Evolutionary conservation across 2,113 vertebrate species (phyloP), one percentile per base, ranked within the genome.

Genomic region (Ceyx cyanopectus): DNA sequence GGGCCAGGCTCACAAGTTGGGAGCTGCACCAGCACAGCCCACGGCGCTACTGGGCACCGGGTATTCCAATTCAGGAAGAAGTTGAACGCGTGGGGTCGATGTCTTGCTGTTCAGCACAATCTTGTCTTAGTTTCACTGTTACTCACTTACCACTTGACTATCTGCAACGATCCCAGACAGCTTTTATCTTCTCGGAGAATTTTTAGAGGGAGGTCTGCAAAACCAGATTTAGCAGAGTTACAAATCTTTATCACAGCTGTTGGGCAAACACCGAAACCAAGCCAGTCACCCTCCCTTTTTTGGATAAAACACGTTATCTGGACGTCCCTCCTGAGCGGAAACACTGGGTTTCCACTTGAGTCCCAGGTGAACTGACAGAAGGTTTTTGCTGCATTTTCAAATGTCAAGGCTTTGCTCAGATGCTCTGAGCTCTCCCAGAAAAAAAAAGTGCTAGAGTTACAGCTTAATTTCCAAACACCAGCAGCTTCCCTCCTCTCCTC

Each of bases 101-200:
- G 68, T 85, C 78, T 77, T 77, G 50, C 92, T 91, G 22, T 48
- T 96, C 96, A 95, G 94, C 96, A 95, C 72, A 95, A 78, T 77
- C 87, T 95, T 81, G 90, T 87, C 93, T 92, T 50, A 69, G 76
- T 84, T 94, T 95, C 85, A 2, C 94, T 96, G 96, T 97, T 89
- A 97, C 16, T 92, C 90, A 97, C 97, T 98, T 94, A 98, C 98
- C 98, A 98, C 89, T 97, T 98, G 92, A 98, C 97, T 96, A 98
- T 95, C 94, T 98, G 96, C 34, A 96, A 6, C 22, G 98, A 97
- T 57, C 97, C 98, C 73, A 97, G 97, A 87, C 97, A 98, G 93
- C 87, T 97, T 95, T 97, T 97, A 95, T 98, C 98, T 97, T 98
- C 97, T 74, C 96, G 93, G 27, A 98, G 97, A 84, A 98, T 97